phyloP scores from a whole-genome alignment of 2,888 invertebrate species.

The Ormia ochracea region DNA sequence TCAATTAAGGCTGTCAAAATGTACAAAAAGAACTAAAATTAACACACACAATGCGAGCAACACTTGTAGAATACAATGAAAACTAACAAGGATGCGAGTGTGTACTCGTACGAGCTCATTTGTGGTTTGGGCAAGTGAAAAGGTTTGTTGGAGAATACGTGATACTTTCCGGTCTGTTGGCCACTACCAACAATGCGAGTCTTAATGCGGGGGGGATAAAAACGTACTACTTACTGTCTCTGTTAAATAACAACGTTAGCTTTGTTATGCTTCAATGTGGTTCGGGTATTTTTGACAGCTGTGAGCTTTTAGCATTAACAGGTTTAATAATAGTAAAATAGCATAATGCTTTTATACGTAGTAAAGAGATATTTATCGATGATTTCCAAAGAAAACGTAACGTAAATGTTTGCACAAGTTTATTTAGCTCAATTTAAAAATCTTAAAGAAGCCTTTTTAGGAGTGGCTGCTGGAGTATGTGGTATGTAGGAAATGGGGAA shows the following conservation, averaged over 20 bases:
- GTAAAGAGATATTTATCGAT: neutral
- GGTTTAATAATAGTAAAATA: neutral
- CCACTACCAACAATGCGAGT: neutral
- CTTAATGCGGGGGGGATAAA: neutral
- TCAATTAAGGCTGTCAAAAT: slow-evolving; percentile 57
- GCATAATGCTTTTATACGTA: neutral
- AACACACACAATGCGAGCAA: slow-evolving; percentile 6
- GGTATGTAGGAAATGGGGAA: no score
- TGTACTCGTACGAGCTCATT: neutral
- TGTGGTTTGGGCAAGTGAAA: neutral
- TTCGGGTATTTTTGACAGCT: slow-evolving; percentile 21
- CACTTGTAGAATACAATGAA: neutral
- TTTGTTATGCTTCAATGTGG: neutral
- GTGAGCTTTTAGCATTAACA: slow-evolving; percentile 25
- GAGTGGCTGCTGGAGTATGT: no score
- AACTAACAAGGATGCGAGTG: slow-evolving; percentile 4
- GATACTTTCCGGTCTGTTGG: neutral
- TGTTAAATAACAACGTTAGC: neutral
- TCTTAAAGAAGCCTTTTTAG: no score
- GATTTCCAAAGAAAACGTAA: neutral
- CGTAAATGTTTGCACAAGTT: no score
- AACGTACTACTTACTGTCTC: neutral
- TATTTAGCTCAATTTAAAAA: no score
- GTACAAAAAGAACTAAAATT: slow-evolving; percentile 1
- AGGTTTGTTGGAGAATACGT: slow-evolving; percentile 7